A percentile compares a stretch with the other conserved stretches of the same genome.
These are phyloP conservation scores for Tarsius wallacei DNA, from an alignment of 2,797 vertebrate species.

Conservation along the genomic window DNA sequence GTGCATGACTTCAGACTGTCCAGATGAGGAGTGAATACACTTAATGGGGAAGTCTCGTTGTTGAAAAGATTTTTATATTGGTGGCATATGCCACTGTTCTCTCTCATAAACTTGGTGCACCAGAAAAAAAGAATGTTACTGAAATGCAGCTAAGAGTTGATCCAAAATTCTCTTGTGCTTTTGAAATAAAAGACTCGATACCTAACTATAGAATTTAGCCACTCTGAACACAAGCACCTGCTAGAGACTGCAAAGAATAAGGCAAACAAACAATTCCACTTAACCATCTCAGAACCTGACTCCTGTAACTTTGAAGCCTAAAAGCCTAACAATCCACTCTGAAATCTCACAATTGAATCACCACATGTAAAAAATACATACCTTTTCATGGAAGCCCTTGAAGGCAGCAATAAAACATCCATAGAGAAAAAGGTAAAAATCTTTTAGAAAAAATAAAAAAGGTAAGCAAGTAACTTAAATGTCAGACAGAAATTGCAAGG, in stretches of 20 bases:
- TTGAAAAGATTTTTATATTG: conserved; percentile 1
- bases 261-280: conserved; percentile 19
- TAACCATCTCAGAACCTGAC: background rate
- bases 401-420: conserved; percentile 20
- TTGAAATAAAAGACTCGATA: background rate
- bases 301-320: background rate
- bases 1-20: background rate
- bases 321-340: conserved; percentile 52
- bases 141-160: background rate
- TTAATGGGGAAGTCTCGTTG: background rate
- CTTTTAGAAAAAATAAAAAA: conserved; percentile 1
- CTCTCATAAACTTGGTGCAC: background rate
- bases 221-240: background rate
- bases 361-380: conserved; percentile 18
- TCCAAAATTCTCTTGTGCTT: background rate
- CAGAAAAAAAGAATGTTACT: background rate
- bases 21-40: background rate
- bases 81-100: background rate
- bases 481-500: conserved; percentile 65
- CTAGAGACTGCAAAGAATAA: background rate
- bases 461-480: conserved; percentile 61
- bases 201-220: background rate
- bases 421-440: conserved; percentile 15
- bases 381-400: conserved; percentile 36
- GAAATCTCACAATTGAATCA: conserved; percentile 69